Evolutionary conservation across 2,888 invertebrate species (phyloP).

Genomic region (Drosophila picticornis): DNA sequence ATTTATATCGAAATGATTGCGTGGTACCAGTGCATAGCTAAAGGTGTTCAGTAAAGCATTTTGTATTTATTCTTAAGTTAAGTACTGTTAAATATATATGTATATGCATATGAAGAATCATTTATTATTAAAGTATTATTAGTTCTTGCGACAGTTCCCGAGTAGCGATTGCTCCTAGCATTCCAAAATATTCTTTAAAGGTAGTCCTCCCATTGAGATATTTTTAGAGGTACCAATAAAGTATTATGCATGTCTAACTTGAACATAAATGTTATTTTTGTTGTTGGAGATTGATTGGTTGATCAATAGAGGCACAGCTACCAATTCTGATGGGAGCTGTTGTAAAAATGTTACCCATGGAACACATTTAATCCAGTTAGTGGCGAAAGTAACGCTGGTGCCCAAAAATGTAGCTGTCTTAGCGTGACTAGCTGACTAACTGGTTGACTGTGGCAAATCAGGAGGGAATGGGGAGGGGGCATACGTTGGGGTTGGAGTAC

Average conservation of each 20-base stretch:
- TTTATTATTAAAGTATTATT: background rate
- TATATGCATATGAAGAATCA: background rate
- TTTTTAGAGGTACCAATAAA: too few species aligned
- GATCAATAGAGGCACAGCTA: background rate
- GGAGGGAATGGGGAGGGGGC: background rate
- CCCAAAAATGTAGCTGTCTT: conserved; percentile 4
- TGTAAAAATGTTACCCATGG: conserved; percentile 12
- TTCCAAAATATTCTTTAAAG: background rate
- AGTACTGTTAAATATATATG: background rate
- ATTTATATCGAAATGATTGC: too few species aligned
- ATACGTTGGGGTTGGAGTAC: background rate
- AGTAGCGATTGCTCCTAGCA: background rate
- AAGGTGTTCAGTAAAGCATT: background rate
- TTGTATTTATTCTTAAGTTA: background rate
- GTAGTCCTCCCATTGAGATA: background rate
- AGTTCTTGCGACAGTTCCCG: background rate
- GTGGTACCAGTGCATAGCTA: background rate
- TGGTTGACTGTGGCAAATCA: background rate
- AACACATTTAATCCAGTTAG: conserved; percentile 21
- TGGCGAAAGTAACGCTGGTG: conserved; percentile 24
- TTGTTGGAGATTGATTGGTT: background rate
- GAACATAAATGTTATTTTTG: background rate
- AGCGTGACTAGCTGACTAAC: conserved; percentile 50
- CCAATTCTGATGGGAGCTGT: conserved; percentile 2
- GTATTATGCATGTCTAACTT: background rate